phyloP scores from a whole-genome alignment of 2,888 invertebrate species.

The Lasioglossum marginatum region DNA sequence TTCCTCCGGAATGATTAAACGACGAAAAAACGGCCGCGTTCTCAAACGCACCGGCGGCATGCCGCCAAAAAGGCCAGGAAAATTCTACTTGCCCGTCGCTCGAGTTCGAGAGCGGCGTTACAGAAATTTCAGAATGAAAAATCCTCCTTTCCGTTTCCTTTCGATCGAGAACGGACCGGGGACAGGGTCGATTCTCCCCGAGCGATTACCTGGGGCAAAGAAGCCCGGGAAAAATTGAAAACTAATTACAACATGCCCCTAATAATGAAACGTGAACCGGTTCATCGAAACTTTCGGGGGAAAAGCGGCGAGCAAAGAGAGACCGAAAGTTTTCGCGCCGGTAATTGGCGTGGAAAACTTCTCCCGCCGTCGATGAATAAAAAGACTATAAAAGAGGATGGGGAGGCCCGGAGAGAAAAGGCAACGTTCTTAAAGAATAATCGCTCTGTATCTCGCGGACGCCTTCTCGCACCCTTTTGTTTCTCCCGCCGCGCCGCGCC shows the following conservation, averaged over 20 bases:
- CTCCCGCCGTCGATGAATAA: constrained; percentile 11
- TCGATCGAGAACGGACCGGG: not conserved
- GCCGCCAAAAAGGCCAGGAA: not conserved
- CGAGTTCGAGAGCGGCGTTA: not conserved
- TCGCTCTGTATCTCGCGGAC: constrained; percentile 30
- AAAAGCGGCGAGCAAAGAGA: constrained; percentile 15
- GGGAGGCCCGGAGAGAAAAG: not conserved
- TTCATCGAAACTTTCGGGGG: constrained; percentile 27
- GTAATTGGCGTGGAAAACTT: constrained; percentile 44
- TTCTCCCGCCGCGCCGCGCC: constrained; percentile 31
- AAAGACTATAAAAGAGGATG: not conserved
- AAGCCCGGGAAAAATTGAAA: not conserved
- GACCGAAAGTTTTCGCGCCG: constrained; percentile 18
- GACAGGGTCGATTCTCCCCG: not conserved
- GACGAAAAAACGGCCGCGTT: constrained; percentile 2
- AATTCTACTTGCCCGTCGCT: not conserved
- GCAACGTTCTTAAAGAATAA: constrained; percentile 30
- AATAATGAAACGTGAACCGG: constrained; percentile 6
- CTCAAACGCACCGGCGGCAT: not conserved
- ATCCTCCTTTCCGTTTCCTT: not conserved
- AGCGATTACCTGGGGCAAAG: not conserved
- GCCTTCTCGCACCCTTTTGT: constrained; percentile 48
- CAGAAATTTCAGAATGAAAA: not conserved
- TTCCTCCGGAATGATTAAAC: constrained; percentile 37
- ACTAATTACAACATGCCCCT: constrained; percentile 4